Percentiles rank a stretch among this genome's conserved stretches.
Evolutionary conservation across 2,888 invertebrate species (phyloP).

Genomic region (Oasisia sp.): DNA sequence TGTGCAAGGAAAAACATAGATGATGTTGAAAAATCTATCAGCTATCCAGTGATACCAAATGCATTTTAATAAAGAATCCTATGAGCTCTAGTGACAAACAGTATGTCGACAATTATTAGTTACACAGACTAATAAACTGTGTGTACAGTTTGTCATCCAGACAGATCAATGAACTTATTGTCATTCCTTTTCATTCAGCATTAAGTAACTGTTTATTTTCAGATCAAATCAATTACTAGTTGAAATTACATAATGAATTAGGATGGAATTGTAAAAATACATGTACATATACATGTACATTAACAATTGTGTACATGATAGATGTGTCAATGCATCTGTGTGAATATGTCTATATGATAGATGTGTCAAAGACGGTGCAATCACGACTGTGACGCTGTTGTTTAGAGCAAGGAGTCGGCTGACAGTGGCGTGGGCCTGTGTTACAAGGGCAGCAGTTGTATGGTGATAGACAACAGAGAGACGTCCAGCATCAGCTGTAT

Average conservation of each 20-base stretch:
- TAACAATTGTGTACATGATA: too few relatives aligned
- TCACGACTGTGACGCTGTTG: not conserved
- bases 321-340: not conserved
- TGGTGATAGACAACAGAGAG: slow-evolving; percentile 23
- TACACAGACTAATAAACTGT: not conserved
- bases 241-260: not conserved
- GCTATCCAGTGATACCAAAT: too few relatives aligned
- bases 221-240: not conserved
- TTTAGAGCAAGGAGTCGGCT: not conserved
- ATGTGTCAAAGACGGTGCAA: not conserved
- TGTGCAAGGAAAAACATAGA: too few relatives aligned
- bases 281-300: too few relatives aligned
- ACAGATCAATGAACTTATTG: not conserved
- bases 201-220: not conserved
- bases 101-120: not conserved
- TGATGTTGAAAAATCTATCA: too few relatives aligned
- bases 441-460: slow-evolving; percentile 21
- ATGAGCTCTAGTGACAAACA: not conserved
- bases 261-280: not conserved
- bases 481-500: slow-evolving; percentile 14
- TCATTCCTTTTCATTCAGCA: too few relatives aligned
- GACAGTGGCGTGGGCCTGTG: slow-evolving; percentile 23
- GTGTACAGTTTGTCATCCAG: not conserved
- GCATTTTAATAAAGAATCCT: not conserved
- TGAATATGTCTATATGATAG: not conserved